Conservation (phyloP, 2,888 invertebrate species). For the Patella caerulea region DNA sequence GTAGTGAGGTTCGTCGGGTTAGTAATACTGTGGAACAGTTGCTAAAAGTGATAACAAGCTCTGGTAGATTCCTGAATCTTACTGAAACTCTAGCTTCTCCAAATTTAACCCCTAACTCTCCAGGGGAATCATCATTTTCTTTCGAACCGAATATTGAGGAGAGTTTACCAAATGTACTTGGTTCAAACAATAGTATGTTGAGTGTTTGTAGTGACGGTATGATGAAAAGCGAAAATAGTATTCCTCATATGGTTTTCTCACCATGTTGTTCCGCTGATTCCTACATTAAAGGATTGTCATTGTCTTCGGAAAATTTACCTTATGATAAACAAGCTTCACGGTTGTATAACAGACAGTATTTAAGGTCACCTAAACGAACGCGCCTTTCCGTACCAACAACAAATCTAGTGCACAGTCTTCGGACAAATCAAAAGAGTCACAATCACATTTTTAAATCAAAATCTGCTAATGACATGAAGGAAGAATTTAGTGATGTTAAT, state of each 20-base stretch:
- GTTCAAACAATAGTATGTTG: background rate
- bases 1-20: slow-evolving; percentile 36
- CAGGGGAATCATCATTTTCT: background rate
- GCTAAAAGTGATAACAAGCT: slow-evolving; percentile 18
- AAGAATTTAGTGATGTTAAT: background rate
- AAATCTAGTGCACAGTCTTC: background rate
- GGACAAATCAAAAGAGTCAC: background rate
- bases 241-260: slow-evolving; percentile 1
- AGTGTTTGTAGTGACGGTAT: background rate
- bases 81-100: background rate
- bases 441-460: background rate
- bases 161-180: slow-evolving; percentile 1
- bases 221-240: background rate
- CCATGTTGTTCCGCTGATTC: background rate
- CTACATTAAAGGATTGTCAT: background rate
- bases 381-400: background rate
- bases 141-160: background rate
- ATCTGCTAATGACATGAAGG: background rate
- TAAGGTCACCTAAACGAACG: background rate
- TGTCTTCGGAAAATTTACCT: background rate
- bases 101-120: background rate
- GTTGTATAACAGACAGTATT: background rate
- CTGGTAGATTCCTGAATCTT: background rate
- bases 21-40: slow-evolving; percentile 37
- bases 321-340: background rate